Percentiles rank a stretch among this genome's conserved stretches.
These are phyloP conservation scores for Hypanus sabinus DNA, from an alignment of 2,113 vertebrate genomes.

Conservation along the genomic window DNA sequence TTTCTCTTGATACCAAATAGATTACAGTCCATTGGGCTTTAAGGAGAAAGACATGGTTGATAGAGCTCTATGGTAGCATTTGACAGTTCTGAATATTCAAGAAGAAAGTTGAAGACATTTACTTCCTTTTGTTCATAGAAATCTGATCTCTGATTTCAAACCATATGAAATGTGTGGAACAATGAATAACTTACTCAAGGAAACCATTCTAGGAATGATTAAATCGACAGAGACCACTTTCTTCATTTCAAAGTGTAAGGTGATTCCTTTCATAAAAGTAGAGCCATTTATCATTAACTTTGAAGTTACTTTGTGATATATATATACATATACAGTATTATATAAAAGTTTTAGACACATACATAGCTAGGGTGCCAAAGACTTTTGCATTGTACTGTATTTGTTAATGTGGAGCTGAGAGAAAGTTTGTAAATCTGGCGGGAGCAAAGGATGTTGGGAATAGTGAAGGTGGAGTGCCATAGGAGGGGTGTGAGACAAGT, in stretches of 20 bases:
- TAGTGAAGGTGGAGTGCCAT: too few species aligned
- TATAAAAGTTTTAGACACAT: too few species aligned
- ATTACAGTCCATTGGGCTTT: neutral
- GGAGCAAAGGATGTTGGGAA: too few species aligned
- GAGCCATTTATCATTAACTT: neutral
- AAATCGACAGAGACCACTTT: neutral
- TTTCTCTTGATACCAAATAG: neutral
- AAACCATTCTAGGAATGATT: neutral
- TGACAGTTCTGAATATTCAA: neutral
- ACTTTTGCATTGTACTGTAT: too few species aligned
- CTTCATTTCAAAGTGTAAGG: neutral
- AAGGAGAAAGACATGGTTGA: neutral
- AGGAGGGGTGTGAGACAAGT: too few species aligned
- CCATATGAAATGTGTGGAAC: neutral
- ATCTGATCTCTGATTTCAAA: neutral
- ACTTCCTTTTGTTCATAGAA: neutral
- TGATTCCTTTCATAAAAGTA: neutral
- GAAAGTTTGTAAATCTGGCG: too few species aligned
- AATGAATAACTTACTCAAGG: neutral
- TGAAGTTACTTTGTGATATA: neutral
- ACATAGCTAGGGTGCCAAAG: too few species aligned
- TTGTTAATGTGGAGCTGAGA: too few species aligned
- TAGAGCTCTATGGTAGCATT: neutral
- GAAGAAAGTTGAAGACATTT: neutral
- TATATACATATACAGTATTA: too few species aligned